These are phyloP conservation scores for Trichechus manatus DNA, from an alignment of 2,113 vertebrate genomes.

Conservation along the genomic window DNA sequence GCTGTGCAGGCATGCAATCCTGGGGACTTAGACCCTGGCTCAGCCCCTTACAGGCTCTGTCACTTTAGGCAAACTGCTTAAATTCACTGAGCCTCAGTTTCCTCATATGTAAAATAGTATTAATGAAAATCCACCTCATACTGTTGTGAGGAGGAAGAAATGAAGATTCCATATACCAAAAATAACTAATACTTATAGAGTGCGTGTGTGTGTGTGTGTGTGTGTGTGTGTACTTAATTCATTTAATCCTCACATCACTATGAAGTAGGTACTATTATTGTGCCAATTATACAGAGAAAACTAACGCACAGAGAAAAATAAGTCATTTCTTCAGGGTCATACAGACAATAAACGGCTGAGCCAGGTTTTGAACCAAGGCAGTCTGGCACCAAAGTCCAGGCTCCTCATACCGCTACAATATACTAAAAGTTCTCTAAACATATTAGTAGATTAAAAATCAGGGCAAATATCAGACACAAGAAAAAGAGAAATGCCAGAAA, in stretches of 20 bases:
- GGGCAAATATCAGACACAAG: neutral
- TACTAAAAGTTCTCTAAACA: neutral
- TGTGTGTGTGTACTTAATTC: neutral
- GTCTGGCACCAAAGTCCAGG: neutral
- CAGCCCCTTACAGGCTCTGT: neutral
- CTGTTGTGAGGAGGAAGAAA: conserved; percentile 32
- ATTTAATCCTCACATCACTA: neutral
- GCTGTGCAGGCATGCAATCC: neutral
- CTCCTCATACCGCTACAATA: neutral
- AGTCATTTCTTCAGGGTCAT: neutral
- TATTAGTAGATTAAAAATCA: conserved; percentile 42
- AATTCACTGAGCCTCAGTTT: neutral
- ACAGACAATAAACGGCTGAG: neutral
- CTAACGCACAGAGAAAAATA: neutral
- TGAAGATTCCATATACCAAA: neutral
- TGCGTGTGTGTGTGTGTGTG: neutral
- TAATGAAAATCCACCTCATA: neutral
- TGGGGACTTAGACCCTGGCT: neutral
- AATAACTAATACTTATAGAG: neutral
- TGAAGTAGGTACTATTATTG: neutral
- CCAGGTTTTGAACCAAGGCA: conserved; percentile 19
- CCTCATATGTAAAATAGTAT: neutral
- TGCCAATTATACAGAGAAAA: conserved; percentile 54
- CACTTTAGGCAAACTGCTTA: neutral
- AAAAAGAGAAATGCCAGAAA: neutral